Evolutionary conservation across 2,888 invertebrate species (phyloP).

Genomic region (Rhaphigaster nebulosa): DNA sequence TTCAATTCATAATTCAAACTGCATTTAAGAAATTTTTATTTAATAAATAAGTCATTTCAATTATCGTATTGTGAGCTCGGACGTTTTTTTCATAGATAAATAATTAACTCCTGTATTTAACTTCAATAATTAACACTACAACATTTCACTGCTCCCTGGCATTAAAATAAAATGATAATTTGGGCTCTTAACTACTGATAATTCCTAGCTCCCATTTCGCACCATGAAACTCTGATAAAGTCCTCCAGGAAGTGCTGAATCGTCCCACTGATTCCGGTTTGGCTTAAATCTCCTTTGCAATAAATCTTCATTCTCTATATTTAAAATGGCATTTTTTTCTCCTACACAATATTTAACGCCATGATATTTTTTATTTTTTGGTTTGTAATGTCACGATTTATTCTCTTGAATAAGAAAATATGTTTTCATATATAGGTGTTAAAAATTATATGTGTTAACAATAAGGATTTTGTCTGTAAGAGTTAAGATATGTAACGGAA

Average conservation of each 20-base stretch:
- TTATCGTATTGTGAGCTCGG: too few relatives aligned
- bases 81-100: too few relatives aligned
- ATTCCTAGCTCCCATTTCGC: not conserved
- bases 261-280: not conserved
- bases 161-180: not conserved
- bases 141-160: not conserved
- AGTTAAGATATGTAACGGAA: too few relatives aligned
- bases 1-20: too few relatives aligned
- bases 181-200: not conserved
- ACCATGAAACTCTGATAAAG: not conserved
- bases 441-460: too few relatives aligned
- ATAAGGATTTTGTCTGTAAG: too few relatives aligned
- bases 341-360: not conserved
- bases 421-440: too few relatives aligned
- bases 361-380: not conserved
- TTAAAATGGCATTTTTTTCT: not conserved
- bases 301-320: not conserved
- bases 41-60: too few relatives aligned
- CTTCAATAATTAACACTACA: too few relatives aligned
- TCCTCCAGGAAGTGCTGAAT: conserved; percentile 52
- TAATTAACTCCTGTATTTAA: too few relatives aligned
- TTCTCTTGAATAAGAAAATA: not conserved
- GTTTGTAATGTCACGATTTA: too few relatives aligned
- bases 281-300: not conserved
- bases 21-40: too few relatives aligned